Percentiles rank a stretch among this genome's conserved stretches.
phyloP scores from a whole-genome alignment of 2,113 vertebrate genomes.

The Etheostoma cragini region DNA sequence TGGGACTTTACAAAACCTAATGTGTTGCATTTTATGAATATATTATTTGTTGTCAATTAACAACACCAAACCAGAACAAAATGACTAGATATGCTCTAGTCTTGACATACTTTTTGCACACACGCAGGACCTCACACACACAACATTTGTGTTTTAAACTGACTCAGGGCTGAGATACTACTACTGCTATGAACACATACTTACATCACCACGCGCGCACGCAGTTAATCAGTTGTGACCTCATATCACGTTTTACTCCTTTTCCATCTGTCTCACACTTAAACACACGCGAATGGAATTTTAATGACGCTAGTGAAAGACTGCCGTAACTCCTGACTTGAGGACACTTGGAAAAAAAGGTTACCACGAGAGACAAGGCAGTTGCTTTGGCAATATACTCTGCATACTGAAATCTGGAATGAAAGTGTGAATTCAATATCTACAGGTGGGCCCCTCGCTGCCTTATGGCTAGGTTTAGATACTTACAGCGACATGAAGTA shows the following conservation, averaged over 20 bases:
- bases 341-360: conserved; percentile 35
- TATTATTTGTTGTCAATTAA: background rate
- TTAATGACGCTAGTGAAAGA: conserved; percentile 31
- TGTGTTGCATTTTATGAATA: conserved; percentile 1
- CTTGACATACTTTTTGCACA: background rate
- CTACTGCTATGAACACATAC: background rate
- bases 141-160: background rate
- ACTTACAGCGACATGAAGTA: conserved; percentile 27
- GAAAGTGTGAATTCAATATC: conserved; percentile 59
- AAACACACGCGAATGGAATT: conserved; percentile 35
- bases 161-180: background rate
- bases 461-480: conserved; percentile 42
- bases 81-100: background rate
- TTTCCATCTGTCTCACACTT: conserved; percentile 14
- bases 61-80: background rate
- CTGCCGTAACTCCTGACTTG: conserved; percentile 41
- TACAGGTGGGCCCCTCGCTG: conserved; percentile 25
- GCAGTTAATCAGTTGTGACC: conserved; percentile 1
- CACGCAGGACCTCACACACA: background rate
- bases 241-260: conserved; percentile 26
- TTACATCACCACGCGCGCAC: background rate
- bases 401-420: conserved; percentile 43
- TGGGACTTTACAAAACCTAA: background rate
- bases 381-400: conserved; percentile 67
- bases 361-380: conserved; percentile 44